Conservation (phyloP, 2,888 invertebrate genomes). For the Sicus ferrugineus region DNA sequence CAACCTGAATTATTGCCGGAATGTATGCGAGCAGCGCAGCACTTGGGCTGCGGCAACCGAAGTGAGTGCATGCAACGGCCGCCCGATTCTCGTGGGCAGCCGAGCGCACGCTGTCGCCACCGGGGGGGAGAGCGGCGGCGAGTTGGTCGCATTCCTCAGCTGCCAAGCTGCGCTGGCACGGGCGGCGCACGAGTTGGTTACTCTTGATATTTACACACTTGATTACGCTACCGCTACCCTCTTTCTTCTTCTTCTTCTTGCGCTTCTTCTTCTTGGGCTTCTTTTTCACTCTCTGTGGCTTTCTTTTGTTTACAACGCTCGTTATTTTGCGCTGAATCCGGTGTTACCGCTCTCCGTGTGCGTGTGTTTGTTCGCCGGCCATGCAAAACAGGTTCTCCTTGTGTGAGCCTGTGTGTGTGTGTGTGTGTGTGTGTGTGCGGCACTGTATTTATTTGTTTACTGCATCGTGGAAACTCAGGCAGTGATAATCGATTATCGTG, state of each 20-base stretch:
- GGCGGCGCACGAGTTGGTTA: background rate
- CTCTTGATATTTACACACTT: background rate
- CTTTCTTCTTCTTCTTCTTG: background rate
- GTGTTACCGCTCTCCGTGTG: background rate
- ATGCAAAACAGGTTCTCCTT: background rate
- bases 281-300: background rate
- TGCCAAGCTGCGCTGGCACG: background rate
- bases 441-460: constrained; percentile 27
- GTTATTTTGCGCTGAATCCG: background rate
- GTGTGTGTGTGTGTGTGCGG: background rate
- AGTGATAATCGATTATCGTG: constrained; percentile 23
- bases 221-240: background rate
- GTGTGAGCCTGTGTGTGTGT: background rate
- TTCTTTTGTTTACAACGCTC: constrained; percentile 1
- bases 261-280: background rate
- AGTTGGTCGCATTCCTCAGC: background rate
- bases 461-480: constrained; percentile 25
- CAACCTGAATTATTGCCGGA: constrained; percentile 25
- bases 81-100: constrained; percentile 1
- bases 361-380: background rate
- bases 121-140: too few relatives aligned
- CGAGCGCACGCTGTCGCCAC: background rate
- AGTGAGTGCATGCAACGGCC: constrained; percentile 28
- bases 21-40: constrained; percentile 25
- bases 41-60: constrained; percentile 16